phyloP scores from a whole-genome alignment of 2,888 invertebrate genomes.

The Andrena dorsata region DNA sequence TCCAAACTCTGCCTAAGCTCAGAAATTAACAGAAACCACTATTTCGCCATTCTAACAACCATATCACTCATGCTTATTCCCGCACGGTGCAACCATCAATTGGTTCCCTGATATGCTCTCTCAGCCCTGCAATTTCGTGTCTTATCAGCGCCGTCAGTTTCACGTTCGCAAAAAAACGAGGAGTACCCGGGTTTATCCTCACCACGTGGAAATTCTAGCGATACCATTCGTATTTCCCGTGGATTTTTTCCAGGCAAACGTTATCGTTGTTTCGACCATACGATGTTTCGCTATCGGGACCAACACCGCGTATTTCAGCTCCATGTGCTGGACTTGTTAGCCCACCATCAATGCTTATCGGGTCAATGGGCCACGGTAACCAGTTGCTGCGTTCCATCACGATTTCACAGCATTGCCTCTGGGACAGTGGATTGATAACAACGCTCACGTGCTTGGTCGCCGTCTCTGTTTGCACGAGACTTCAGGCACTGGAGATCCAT shows the following conservation, averaged over 20 bases:
- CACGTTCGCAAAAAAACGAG: background rate
- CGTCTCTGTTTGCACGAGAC: constrained; percentile 1
- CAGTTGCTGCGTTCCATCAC: background rate
- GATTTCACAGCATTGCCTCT: constrained; percentile 4
- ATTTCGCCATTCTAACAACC: background rate
- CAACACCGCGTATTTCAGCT: background rate
- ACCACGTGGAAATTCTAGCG: background rate
- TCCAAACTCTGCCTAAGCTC: too few species aligned
- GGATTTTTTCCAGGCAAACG: background rate
- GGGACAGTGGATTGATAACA: constrained; percentile 23
- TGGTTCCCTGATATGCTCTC: background rate
- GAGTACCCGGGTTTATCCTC: background rate
- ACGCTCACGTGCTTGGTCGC: background rate
- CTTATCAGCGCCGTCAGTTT: background rate
- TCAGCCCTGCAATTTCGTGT: background rate
- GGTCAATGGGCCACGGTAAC: constrained; percentile 21
- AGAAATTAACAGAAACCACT: too few species aligned
- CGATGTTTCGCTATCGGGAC: background rate
- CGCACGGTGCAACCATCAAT: background rate
- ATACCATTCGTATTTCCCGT: background rate
- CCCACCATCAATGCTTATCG: constrained; percentile 11
- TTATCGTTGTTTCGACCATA: background rate
- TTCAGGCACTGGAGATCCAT: background rate
- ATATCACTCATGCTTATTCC: background rate
- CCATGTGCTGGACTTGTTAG: background rate